phyloP scores from a whole-genome alignment of 2,888 invertebrate species.

The Acrobasis repandana region DNA sequence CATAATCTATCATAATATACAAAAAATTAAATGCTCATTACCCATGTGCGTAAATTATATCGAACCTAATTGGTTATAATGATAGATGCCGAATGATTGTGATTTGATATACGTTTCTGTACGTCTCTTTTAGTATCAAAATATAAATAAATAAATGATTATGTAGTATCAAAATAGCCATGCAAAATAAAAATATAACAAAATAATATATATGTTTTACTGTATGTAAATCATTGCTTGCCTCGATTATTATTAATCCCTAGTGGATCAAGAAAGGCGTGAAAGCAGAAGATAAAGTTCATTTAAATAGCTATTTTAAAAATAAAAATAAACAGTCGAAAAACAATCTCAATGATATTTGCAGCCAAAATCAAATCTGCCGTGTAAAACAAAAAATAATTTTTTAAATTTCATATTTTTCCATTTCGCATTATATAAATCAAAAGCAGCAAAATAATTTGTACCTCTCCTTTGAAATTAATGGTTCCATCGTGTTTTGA shows the following conservation, averaged over 20 bases:
- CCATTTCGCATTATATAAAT: background rate
- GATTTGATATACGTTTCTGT: constrained; percentile 2
- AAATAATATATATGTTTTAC: too few relatives aligned
- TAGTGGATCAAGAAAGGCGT: too few relatives aligned
- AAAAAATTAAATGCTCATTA: background rate
- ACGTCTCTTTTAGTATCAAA: background rate
- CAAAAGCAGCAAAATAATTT: background rate
- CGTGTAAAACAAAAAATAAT: background rate
- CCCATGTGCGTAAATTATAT: constrained; percentile 3
- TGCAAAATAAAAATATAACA: too few relatives aligned
- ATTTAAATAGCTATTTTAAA: too few relatives aligned
- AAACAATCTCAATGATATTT: too few relatives aligned
- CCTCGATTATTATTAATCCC: too few relatives aligned
- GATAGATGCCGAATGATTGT: constrained; percentile 3
- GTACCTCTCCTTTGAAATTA: background rate
- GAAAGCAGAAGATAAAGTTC: too few relatives aligned
- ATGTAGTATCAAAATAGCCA: too few relatives aligned
- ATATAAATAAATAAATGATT: too few relatives aligned
- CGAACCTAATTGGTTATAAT: constrained; percentile 5
- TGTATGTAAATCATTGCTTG: too few relatives aligned
- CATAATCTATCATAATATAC: background rate
- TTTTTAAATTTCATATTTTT: background rate
- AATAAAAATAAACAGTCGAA: too few relatives aligned
- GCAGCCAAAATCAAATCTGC: constrained; percentile 3
- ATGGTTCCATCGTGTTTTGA: background rate